Evolutionary conservation across 2,888 invertebrate genomes (phyloP).

Genomic region (Lysandra bellargus): DNA sequence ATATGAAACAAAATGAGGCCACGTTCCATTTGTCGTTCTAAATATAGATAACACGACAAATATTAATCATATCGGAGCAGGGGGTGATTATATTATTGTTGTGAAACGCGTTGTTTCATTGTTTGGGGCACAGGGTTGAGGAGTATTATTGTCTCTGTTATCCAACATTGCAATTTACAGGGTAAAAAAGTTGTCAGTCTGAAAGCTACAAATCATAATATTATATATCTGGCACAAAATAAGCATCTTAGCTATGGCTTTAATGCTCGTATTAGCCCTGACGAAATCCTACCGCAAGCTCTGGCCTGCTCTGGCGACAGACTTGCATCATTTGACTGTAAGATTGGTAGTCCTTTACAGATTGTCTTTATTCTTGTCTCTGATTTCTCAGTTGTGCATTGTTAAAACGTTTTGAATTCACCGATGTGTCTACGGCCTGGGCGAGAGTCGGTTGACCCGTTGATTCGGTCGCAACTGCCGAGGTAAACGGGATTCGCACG

Average conservation of each 20-base stretch:
- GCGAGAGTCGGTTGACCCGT: slow-evolving; percentile 37
- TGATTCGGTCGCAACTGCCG: slow-evolving; percentile 36
- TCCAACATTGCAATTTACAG: not conserved
- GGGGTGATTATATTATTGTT: not conserved
- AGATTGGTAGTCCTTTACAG: not conserved
- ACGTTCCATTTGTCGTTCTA: slow-evolving; percentile 20
- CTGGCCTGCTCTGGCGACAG: slow-evolving; percentile 8
- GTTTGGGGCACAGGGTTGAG: not conserved
- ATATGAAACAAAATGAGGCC: slow-evolving; percentile 12
- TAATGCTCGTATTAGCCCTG: not conserved
- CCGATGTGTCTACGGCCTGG: not conserved
- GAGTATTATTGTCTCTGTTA: not conserved
- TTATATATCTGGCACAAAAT: not conserved
- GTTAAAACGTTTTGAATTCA: not conserved
- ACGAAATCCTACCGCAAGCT: not conserved
- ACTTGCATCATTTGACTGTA: slow-evolving; percentile 8
- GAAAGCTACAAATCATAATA: not conserved
- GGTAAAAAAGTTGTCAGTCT: not conserved
- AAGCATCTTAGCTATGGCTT: not conserved
- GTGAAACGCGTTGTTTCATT: slow-evolving; percentile 2
- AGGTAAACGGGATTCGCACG: slow-evolving; percentile 71
- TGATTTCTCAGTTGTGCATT: not conserved
- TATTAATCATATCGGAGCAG: not conserved
- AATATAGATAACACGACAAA: slow-evolving; percentile 24
- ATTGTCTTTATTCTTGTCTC: not conserved